Base-by-base conservation (phyloP, 1,140 invertebrate species). In the Schlechtendalia chinensis region DNA sequence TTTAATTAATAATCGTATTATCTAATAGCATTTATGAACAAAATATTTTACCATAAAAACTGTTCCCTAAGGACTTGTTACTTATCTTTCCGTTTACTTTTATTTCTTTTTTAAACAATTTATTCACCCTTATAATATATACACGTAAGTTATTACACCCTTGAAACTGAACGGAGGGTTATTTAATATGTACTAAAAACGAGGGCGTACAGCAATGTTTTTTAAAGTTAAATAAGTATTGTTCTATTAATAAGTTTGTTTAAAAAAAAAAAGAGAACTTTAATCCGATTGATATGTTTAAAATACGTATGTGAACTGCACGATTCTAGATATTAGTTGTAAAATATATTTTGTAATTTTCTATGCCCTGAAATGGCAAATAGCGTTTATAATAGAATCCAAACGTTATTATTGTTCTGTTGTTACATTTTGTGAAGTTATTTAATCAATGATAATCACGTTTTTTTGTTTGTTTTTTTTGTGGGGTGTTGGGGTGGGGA, bases 101-200 rank as follows among this genome's bases (percentile, higher is more conserved):
- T 74, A 27, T 54, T 74, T 56, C 27, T 5, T 74, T 58, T 56
- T 74, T 29, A 32, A 14, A 19, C 29, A 74, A 74, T 74, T 74
- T 75, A 75, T 75, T 56, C 72, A 56, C 29, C 29, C 53, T 75
- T 8, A 16, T 56, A 32, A 16, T 32, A 75, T 58, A 17, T 56
- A 39, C 5, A n/a, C 24, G 12, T 75, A 32, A 58, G 24, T 67
- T 22, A 45, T 19, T 58, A 58, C 19, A 29, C 53, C 29, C 27
- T 75, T 32, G 39, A 59, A 75, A 58, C 71, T 58, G 17, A 75
- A 75, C 14, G 54, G 32, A 75, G n/a, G 32, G 54, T 58, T 75
- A 22, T 58, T 75, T 56, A 56, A 29, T 11, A 58, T 47, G 19
- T 24, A 58, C 5, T 14, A 47, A 67, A n/a, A 39, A 39, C 32